Base-by-base conservation (phyloP, 2,888 invertebrate species). In the Apotomis betuletana region DNA sequence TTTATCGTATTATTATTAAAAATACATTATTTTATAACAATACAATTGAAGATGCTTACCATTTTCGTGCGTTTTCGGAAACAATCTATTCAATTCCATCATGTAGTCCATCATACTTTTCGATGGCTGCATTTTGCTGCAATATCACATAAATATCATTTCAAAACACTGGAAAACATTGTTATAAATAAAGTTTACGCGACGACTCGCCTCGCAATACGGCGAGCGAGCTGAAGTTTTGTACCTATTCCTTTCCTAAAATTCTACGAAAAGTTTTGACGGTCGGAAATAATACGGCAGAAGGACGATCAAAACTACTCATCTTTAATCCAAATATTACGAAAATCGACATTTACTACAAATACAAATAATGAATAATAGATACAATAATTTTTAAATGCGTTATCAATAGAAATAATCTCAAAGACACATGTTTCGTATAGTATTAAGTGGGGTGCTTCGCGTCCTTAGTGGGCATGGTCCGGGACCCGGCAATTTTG, bases 61-160 rank as follows among this genome's bases (percentile, higher is more conserved):
- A 81, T 81, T 84, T 78, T 85, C 86, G 5, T 67, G 63, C 5
- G 74, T 76, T 74, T 78, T 85, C 5, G 87, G 81, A 69, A 89
- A 87, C 36, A 89, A 74, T 27, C 87, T 79, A 67, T 86, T 83
- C 52, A 89, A 83, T 80, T 90, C 90, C 49, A 74, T 79, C 80
- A 84, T 82, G 71, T 85, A 88, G 70, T 89, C 84, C 13, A 79
- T 69, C 79, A 81, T 80, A 74, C 78, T 83, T 78, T 85, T 89
- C 3, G 85, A 79, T 15, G 89, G 87, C 75, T 85, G 86, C 91
- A 91, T 91, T 73, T 77, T 77, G 54, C 73, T 70, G 61, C 75
- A 80, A 78, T 75, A 70, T 74, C 70, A 78, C 74, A 69, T 13
- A 27, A 61, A 76, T 70, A 69, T 76, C 81, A 83, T 81, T 76